Evolutionary conservation across 2,113 vertebrate species (phyloP).

Genomic region (Poeciliopsis turrubarensis): DNA sequence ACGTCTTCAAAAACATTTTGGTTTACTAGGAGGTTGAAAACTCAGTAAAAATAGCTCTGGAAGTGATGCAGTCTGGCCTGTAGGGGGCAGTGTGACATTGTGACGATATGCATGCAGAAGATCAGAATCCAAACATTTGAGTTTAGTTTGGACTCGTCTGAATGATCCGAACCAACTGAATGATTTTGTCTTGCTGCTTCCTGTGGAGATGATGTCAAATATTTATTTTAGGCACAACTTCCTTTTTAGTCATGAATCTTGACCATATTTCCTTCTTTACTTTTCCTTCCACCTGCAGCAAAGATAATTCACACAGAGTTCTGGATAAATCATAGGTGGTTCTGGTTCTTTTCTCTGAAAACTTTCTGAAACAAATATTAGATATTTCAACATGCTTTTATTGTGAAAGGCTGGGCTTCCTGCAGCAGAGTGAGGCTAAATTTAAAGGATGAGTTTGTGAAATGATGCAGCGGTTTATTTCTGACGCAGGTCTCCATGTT

Average conservation of each 20-base stretch:
- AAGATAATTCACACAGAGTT: neutral
- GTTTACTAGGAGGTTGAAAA: no score
- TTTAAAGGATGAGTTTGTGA: conserved; percentile 8
- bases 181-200: no score
- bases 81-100: no score
- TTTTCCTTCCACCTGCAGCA: neutral
- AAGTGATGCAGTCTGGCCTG: no score
- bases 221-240: neutral
- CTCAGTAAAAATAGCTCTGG: no score
- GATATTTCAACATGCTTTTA: neutral
- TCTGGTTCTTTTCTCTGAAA: neutral
- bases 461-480: conserved; percentile 22
- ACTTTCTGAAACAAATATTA: neutral
- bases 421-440: neutral
- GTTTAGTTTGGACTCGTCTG: no score
- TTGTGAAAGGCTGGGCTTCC: neutral
- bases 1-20: no score
- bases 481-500: conserved; percentile 32
- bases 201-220: neutral
- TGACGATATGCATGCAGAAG: no score
- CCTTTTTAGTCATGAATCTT: neutral
- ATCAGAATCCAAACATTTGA: no score
- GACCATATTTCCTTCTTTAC: no score
- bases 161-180: no score
- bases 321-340: neutral